Evolutionary conservation across 2,113 vertebrate genomes (phyloP).

Genomic region (Galbula dea): DNA sequence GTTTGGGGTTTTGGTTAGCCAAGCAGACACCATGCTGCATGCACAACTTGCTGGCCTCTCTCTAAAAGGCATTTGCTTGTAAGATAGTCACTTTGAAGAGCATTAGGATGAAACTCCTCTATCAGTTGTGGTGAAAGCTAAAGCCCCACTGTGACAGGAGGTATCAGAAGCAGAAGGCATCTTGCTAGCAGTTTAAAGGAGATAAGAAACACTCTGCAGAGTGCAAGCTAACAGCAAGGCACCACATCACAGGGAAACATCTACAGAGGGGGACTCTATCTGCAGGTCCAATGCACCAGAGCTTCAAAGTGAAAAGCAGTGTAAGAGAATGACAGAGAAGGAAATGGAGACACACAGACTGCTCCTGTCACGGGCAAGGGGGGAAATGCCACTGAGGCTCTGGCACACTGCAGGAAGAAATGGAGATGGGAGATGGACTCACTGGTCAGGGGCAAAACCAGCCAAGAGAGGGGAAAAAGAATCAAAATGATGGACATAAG

Average conservation of each 20-base stretch:
- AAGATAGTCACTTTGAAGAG: not conserved
- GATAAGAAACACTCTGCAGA: not conserved
- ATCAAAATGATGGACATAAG: not conserved
- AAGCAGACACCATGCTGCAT: not conserved
- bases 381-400: not conserved
- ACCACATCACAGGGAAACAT: too few relatives aligned
- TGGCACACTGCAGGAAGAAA: not conserved
- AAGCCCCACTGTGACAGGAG: not conserved
- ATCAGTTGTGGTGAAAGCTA: not conserved
- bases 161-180: not conserved
- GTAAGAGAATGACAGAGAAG: not conserved
- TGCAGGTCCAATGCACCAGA: fast-evolving
- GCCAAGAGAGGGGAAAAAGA: not conserved
- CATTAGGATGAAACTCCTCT: fast-evolving
- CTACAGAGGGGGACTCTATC: not conserved
- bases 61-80: not conserved
- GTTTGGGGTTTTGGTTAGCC: not conserved
- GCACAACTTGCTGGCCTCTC: not conserved
- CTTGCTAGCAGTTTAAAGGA: fast-evolving
- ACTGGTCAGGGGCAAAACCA: not conserved
- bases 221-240: not conserved
- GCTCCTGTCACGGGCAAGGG: not conserved
- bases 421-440: not conserved
- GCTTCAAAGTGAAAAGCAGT: not conserved
- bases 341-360: not conserved